A percentile compares a stretch with the other conserved stretches of the same genome.
Conservation (phyloP, 2,113 vertebrate genomes). For the Hippocampus abdominalis region DNA sequence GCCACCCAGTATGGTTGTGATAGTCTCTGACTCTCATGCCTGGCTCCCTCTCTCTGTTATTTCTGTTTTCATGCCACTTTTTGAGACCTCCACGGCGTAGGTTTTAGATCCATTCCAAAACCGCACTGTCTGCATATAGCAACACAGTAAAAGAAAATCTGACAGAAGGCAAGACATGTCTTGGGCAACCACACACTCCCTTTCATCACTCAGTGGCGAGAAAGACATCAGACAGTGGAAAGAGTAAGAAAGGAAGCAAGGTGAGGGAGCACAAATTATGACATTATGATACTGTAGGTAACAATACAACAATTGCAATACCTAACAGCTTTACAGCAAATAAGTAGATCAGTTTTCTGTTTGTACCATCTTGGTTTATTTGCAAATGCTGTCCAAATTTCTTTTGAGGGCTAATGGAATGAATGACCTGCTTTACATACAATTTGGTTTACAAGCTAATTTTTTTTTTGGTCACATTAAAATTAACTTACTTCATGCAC, state of each 20-base stretch:
- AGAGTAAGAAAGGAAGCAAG: background rate
- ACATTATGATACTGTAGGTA: background rate
- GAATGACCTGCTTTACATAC: too few species aligned
- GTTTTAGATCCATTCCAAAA: conserved; percentile 4
- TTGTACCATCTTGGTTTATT: background rate
- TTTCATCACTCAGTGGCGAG: background rate
- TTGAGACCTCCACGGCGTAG: conserved; percentile 18
- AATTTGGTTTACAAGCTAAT: too few species aligned
- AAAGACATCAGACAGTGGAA: background rate
- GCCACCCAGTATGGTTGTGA: conserved; percentile 60
- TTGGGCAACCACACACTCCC: background rate
- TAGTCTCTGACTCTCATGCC: conserved; percentile 26
- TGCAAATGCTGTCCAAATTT: background rate
- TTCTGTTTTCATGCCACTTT: conserved; percentile 38
- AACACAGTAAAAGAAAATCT: background rate
- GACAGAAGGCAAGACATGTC: background rate
- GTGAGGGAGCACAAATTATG: background rate
- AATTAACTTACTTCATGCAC: too few species aligned
- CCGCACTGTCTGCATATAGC: background rate
- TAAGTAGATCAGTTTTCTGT: background rate
- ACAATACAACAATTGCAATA: background rate
- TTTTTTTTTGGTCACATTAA: too few species aligned
- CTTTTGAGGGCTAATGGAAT: too few species aligned
- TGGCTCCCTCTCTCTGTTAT: conserved; percentile 34
- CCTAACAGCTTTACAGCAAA: background rate